phyloP scores from a whole-genome alignment of 2,113 vertebrate genomes.

The Grammomys surdaster region DNA sequence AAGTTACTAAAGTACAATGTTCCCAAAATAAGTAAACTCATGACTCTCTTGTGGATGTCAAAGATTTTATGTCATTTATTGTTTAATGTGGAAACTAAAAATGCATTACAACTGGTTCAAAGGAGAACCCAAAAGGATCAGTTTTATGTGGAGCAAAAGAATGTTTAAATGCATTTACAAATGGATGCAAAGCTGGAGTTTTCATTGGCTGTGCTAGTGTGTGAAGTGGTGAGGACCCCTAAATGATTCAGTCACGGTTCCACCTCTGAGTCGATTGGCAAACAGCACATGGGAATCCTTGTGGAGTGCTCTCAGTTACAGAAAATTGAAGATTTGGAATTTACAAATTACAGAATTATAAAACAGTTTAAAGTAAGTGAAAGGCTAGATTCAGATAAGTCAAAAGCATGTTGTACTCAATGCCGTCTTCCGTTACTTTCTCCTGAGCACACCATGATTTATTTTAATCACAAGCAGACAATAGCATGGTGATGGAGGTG shows the following conservation, averaged over 20 bases:
- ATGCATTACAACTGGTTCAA: background rate
- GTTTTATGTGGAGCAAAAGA: conserved; percentile 13
- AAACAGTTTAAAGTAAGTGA: conserved; percentile 39
- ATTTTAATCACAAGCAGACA: background rate
- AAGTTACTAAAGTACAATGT: conserved; percentile 52
- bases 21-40: conserved; percentile 41
- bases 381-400: conserved; percentile 13
- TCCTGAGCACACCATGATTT: background rate
- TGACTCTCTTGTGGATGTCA: conserved; percentile 21
- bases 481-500: background rate
- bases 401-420: background rate
- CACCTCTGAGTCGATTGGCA: background rate
- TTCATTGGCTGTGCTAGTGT: background rate
- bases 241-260: background rate
- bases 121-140: background rate
- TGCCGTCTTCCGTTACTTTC: background rate
- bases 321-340: conserved; percentile 8
- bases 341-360: conserved; percentile 39
- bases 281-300: background rate
- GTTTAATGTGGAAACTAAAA: conserved; percentile 22
- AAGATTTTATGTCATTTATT: conserved; percentile 40
- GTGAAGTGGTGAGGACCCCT: background rate
- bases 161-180: background rate
- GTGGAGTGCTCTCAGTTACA: background rate
- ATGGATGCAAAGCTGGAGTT: background rate